Evolutionary conservation across 2,888 invertebrate genomes (phyloP), one percentile per base, ranked within the genome.

Genomic region (Drosophila birchii): DNA sequence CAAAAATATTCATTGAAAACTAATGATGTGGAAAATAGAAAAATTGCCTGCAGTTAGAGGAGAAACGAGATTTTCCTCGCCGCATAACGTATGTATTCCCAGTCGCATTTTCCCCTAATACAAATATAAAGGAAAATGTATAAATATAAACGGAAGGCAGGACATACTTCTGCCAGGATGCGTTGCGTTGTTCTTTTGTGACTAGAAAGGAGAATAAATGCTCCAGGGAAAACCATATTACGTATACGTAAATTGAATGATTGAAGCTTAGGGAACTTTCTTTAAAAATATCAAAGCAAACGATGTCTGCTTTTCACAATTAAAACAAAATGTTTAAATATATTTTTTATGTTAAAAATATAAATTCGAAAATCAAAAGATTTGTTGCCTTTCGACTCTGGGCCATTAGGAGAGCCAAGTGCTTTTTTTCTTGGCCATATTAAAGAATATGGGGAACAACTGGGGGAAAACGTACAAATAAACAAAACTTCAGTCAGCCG

Each of bases 21-120:
- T 84, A 86, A 86, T 89, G 89, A 85, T 82, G 89, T 76, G 85
- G 85, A 86, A 86, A 86, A 87, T 86, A 84, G 80, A 84, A 81
- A 86, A 80, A 86, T 88, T 79, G 81, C 84, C 85, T 78, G 81
- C 77, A 84, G 79, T 78, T 88, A 85, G 76, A 68, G 59, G 45
- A 43, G 60, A 64, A 53, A 47, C 64, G 72, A 68, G 39, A 20
- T 47, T 55, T 32, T 23, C 47, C 62, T 12, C 5, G 5, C 23
- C 11, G 18, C 18, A 9, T 45, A 61, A 47, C 29, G 47, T 32
- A 47, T 47, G 36, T 34, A 34, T 64, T 41, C 41, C 38, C 63
- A 34, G 63, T 47, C 20, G 47, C 67, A 47, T 67, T 54, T 47
- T 47, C 12, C 1, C 14, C 26, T 29, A 32, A 45, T 20, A n/a